These are phyloP conservation scores for Gila robusta DNA, from an alignment of 2,797 vertebrate species.

Conservation along the genomic window DNA sequence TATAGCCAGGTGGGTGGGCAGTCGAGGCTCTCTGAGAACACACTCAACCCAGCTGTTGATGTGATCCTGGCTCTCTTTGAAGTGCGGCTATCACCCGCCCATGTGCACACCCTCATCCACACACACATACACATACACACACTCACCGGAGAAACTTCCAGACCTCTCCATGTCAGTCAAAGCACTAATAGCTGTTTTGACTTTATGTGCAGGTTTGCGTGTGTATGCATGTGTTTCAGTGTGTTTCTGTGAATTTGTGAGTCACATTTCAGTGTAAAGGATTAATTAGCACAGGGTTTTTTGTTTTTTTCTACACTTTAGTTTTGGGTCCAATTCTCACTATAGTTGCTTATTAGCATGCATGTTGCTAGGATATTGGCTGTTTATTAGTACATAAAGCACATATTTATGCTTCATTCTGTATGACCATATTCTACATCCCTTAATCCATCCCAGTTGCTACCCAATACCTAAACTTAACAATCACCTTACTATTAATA, in stretches of 20 bases:
- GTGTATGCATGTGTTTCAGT: constrained; percentile 25
- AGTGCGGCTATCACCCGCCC: constrained; percentile 55
- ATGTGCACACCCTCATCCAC: constrained; percentile 45
- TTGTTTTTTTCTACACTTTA: too few species aligned
- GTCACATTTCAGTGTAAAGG: constrained; percentile 40
- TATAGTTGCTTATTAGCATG: too few species aligned
- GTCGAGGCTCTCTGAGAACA: constrained; percentile 55
- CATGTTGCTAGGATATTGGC: too few species aligned
- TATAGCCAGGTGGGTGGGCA: constrained; percentile 61
- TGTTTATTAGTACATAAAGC: too few species aligned
- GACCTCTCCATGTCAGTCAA: constrained; percentile 45
- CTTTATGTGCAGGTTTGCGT: constrained; percentile 46
- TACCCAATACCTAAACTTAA: too few species aligned
- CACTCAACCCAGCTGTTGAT: constrained; percentile 60
- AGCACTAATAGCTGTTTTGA: constrained; percentile 59
- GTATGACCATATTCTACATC: too few species aligned
- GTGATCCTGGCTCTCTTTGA: constrained; percentile 61
- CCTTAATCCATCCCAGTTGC: too few species aligned
- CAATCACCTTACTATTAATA: too few species aligned
- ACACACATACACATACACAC: constrained; percentile 39
- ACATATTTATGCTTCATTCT: too few species aligned
- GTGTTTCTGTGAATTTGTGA: constrained; percentile 53
- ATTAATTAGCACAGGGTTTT: neutral
- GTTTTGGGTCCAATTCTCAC: too few species aligned
- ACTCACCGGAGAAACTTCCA: constrained; percentile 41